Evolutionary conservation across 1,140 invertebrate genomes (phyloP).

Genomic region (Musca vetustissima): DNA sequence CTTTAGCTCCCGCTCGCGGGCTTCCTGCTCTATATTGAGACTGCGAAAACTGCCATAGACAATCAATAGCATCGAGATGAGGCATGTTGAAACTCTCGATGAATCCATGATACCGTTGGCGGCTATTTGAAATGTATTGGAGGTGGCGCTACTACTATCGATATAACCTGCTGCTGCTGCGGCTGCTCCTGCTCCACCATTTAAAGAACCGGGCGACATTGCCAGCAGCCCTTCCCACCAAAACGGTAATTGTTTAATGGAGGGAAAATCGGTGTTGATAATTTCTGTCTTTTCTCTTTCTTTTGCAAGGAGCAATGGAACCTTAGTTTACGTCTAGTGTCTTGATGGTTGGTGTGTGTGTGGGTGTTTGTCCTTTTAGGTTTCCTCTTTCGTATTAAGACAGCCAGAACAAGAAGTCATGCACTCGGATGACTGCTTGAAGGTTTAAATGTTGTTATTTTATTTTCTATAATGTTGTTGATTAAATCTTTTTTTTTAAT

Average conservation of each 20-base stretch:
- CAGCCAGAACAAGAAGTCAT: too few species aligned
- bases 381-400: too few species aligned
- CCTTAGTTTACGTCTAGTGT: too few species aligned
- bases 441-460: too few species aligned
- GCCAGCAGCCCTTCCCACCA: slow-evolving; percentile 16
- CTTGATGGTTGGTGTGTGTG: too few species aligned
- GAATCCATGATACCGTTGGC: slow-evolving; percentile 96
- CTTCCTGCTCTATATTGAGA: slow-evolving; percentile 92
- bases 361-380: too few species aligned
- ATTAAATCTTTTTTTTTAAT: too few species aligned
- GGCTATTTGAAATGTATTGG: slow-evolving; percentile 62
- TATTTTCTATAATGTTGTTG: too few species aligned
- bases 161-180: slow-evolving; percentile 33
- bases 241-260: neutral
- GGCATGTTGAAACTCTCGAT: slow-evolving; percentile 88
- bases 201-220: slow-evolving; percentile 34
- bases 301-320: too few species aligned
- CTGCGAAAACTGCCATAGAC: slow-evolving; percentile 95
- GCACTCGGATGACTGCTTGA: too few species aligned
- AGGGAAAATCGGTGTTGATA: neutral
- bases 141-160: slow-evolving; percentile 29
- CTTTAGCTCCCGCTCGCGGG: slow-evolving; percentile 80
- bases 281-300: neutral
- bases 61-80: slow-evolving; percentile 96
- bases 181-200: slow-evolving; percentile 34